These are phyloP conservation scores for Caenorhabditis latens DNA, from an alignment of 1,140 invertebrate species.

Conservation along the genomic window DNA sequence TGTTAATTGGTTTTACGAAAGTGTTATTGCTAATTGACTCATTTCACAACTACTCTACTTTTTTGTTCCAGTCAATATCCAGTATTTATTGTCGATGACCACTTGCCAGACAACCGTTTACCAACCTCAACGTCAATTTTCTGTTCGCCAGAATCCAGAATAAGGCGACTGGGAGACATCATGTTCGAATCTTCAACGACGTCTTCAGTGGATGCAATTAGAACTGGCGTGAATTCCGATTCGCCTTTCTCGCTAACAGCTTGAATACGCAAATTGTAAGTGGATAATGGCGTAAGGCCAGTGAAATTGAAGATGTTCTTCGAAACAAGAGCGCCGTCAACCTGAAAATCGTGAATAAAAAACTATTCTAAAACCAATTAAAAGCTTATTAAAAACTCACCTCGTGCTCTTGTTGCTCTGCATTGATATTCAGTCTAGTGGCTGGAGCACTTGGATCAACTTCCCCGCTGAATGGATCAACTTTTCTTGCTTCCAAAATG, in stretches of 20 bases:
- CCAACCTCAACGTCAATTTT: conserved; percentile 55
- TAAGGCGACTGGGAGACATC: conserved; percentile 54
- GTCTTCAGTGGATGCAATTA: conserved; percentile 58
- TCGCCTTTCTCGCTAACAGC: conserved; percentile 56
- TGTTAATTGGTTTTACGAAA: too few relatives aligned
- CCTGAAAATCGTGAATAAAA: not conserved
- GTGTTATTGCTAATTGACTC: too few relatives aligned
- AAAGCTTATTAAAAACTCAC: not conserved
- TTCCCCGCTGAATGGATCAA: conserved; percentile 45
- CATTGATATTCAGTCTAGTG: conserved; percentile 49
- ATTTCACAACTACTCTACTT: too few relatives aligned
- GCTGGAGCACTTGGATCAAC: conserved; percentile 12
- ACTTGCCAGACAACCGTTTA: not conserved
- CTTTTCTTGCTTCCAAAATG: conserved; percentile 51
- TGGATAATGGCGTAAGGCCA: conserved; percentile 58
- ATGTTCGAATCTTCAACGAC: conserved; percentile 53
- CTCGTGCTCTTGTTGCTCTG: conserved; percentile 25
- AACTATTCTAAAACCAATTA: not conserved
- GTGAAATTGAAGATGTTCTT: conserved; percentile 61
- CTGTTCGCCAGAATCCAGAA: conserved; percentile 39
- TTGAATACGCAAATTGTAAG: conserved; percentile 60
- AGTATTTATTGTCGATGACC: too few relatives aligned
- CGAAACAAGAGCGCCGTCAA: conserved; percentile 26
- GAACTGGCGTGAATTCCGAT: conserved; percentile 47
- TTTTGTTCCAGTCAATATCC: not conserved